Conservation (phyloP, 2,888 invertebrate genomes). For the Polydrusus tereticollis region DNA sequence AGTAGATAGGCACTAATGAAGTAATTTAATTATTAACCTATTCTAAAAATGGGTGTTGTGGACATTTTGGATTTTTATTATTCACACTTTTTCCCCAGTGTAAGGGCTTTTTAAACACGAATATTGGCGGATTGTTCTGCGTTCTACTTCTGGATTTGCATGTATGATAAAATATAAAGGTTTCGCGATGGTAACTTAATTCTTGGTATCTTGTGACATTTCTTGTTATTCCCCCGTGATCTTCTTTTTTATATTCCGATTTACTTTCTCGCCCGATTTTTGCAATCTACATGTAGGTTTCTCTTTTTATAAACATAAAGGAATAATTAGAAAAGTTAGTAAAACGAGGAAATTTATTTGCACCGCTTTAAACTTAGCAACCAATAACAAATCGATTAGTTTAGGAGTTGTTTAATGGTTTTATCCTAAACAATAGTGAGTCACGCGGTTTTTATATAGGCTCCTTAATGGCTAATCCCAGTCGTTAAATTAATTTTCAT, state of each 20-base stretch:
- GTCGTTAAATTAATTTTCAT: neutral
- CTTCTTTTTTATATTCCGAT: neutral
- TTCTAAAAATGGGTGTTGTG: too few relatives aligned
- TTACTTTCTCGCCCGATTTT: neutral
- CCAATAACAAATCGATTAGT: constrained; percentile 11
- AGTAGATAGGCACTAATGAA: too few relatives aligned
- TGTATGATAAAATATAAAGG: too few relatives aligned
- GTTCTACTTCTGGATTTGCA: too few relatives aligned
- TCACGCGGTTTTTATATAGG: neutral
- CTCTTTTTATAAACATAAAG: neutral
- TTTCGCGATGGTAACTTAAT: too few relatives aligned
- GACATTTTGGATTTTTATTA: too few relatives aligned
- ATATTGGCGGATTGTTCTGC: too few relatives aligned
- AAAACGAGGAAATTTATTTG: neutral
- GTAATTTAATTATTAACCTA: too few relatives aligned
- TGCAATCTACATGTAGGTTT: neutral
- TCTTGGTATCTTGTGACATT: too few relatives aligned
- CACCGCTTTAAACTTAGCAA: neutral
- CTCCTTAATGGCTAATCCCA: neutral
- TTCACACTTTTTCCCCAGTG: too few relatives aligned
- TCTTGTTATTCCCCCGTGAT: too few relatives aligned
- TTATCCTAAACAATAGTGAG: constrained; percentile 9
- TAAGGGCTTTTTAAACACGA: too few relatives aligned
- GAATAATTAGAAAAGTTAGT: neutral
- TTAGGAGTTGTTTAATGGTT: neutral